phyloP scores from a whole-genome alignment of 2,797 vertebrate species.

The Hippopotamyrus pictus region DNA sequence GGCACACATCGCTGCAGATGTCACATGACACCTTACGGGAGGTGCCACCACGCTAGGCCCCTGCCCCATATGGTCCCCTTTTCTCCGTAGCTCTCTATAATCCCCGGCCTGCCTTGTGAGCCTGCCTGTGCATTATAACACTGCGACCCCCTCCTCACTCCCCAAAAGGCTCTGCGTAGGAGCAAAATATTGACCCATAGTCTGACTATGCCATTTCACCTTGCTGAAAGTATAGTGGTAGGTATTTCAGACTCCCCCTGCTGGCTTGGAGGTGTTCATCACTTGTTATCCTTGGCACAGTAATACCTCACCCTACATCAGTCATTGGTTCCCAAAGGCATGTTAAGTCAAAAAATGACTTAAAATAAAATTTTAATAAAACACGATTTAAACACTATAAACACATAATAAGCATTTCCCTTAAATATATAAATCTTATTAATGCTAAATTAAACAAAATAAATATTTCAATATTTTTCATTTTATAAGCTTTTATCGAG shows the following conservation, averaged over 20 bases:
- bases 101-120: not conserved
- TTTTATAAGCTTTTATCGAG: not conserved
- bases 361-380: not conserved
- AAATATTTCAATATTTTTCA: not conserved
- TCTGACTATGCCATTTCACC: not conserved
- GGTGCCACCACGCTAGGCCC: not conserved
- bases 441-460: not conserved
- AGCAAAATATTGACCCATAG: not conserved
- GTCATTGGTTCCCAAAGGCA: not conserved
- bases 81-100: not conserved
- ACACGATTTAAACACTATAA: not conserved
- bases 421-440: not conserved
- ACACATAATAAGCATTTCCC: not conserved
- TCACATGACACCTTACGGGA: not conserved
- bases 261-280: not conserved
- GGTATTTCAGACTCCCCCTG: not conserved
- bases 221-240: not conserved
- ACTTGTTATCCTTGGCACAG: not conserved
- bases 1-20: not conserved
- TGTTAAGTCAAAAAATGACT: not conserved
- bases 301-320: not conserved
- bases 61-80: not conserved
- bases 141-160: not conserved
- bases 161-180: not conserved
- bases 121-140: not conserved